Percentiles rank a stretch among this genome's conserved stretches.
phyloP scores from a whole-genome alignment of 2,113 vertebrate species.

The Podarcis raffonei region DNA sequence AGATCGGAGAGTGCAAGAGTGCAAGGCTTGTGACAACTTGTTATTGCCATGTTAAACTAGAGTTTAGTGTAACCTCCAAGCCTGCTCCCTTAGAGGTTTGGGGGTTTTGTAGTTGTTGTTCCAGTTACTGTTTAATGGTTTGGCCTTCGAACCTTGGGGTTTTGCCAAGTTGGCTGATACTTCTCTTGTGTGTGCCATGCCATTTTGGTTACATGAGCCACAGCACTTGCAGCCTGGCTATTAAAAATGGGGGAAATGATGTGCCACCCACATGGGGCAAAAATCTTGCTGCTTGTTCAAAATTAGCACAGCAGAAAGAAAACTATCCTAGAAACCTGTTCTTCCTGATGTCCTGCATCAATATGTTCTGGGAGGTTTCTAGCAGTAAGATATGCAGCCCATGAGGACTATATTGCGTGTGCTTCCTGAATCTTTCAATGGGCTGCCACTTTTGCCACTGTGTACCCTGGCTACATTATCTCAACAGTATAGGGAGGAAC shows the following conservation, averaged over 20 bases:
- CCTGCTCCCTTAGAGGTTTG: too few species aligned
- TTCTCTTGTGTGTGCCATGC: not conserved
- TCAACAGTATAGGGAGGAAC: not conserved
- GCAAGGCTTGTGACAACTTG: too few species aligned
- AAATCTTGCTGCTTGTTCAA: not conserved
- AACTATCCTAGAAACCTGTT: not conserved
- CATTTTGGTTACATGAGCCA: not conserved
- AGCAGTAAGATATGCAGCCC: not conserved
- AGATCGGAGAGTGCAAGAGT: too few species aligned
- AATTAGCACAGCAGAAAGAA: not conserved
- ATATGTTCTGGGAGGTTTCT: not conserved
- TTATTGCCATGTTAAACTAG: too few species aligned
- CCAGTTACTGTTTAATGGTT: not conserved
- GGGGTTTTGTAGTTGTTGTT: not conserved
- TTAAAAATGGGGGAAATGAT: not conserved
- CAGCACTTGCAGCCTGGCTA: not conserved
- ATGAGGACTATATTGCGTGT: not conserved
- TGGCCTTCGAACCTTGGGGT: not conserved
- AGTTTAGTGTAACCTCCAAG: too few species aligned
- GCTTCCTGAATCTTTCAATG: not conserved
- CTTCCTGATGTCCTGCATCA: not conserved
- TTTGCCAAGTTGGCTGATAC: not conserved
- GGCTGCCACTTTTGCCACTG: not conserved
- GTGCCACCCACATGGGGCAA: not conserved
- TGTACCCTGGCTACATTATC: not conserved